A percentile compares a stretch with the other conserved stretches of the same genome.
phyloP scores from a whole-genome alignment of 2,797 vertebrate species.

The Yasuhikotakia modesta region DNA sequence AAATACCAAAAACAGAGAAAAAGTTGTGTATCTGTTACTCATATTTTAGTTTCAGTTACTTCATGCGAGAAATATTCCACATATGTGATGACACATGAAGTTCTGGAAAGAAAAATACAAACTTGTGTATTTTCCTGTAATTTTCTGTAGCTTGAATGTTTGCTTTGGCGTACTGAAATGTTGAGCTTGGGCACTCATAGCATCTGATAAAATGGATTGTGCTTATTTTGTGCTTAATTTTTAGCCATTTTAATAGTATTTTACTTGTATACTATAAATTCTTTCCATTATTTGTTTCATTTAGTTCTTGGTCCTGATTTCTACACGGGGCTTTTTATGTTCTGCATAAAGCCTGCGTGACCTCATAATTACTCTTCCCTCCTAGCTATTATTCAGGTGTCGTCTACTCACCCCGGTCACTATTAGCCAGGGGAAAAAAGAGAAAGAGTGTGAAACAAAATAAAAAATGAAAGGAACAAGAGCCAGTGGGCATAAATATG shows the following conservation, averaged over 20 bases:
- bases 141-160: no score
- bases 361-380: conserved; percentile 48
- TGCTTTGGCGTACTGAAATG: no score
- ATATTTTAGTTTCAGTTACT: background rate
- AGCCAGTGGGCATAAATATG: background rate
- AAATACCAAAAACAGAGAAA: background rate
- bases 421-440: conserved; percentile 26
- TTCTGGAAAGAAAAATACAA: background rate
- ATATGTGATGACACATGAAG: background rate
- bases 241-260: background rate
- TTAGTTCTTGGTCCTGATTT: conserved; percentile 21
- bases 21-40: background rate
- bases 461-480: conserved; percentile 28
- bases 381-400: conserved; percentile 43
- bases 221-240: background rate
- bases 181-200: no score
- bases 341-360: conserved; percentile 50
- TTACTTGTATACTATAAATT: background rate
- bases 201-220: background rate
- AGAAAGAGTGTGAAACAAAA: conserved; percentile 12
- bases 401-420: conserved; percentile 50
- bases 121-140: background rate
- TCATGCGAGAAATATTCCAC: background rate
- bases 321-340: conserved; percentile 28
- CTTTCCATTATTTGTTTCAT: background rate